Evolutionary conservation across 1,140 invertebrate species (phyloP).

Genomic region (Acromyrmex echinatior): DNA sequence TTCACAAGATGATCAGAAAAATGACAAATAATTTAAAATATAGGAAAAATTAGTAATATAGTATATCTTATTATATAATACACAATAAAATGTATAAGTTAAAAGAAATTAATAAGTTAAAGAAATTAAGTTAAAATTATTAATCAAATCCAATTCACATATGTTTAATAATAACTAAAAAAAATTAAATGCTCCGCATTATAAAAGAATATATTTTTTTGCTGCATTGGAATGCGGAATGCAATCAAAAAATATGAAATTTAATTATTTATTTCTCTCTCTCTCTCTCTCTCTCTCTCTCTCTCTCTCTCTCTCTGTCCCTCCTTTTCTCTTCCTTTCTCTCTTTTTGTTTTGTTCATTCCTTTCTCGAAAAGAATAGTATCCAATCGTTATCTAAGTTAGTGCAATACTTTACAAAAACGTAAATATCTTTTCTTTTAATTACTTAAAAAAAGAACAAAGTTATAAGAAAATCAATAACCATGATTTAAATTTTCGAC

Average conservation of each 20-base stretch:
- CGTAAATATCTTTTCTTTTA: constrained; percentile 1
- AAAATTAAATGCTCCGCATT: not conserved
- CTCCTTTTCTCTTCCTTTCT: no score
- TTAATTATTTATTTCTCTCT: constrained; percentile 9
- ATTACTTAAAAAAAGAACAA: not conserved
- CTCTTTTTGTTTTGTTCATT: not conserved
- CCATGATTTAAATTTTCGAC: not conserved
- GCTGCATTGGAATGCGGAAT: not conserved
- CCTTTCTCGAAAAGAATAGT: not conserved
- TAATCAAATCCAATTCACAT: not conserved
- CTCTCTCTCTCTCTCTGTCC: not conserved
- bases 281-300: not conserved
- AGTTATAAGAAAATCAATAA: not conserved
- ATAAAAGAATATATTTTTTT: not conserved
- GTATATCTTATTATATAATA: not conserved
- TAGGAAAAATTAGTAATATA: not conserved
- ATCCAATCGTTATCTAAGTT: constrained; percentile 12
- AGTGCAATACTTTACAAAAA: not conserved
- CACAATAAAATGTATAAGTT: not conserved
- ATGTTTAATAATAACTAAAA: not conserved
- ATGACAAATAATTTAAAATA: not conserved
- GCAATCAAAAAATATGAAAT: not conserved
- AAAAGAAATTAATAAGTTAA: not conserved
- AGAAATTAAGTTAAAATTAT: no score
- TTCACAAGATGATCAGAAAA: not conserved